Evolutionary conservation across 2,888 invertebrate species (phyloP), one percentile per base, ranked within the genome.

Genomic region (Pheosia gnoma): DNA sequence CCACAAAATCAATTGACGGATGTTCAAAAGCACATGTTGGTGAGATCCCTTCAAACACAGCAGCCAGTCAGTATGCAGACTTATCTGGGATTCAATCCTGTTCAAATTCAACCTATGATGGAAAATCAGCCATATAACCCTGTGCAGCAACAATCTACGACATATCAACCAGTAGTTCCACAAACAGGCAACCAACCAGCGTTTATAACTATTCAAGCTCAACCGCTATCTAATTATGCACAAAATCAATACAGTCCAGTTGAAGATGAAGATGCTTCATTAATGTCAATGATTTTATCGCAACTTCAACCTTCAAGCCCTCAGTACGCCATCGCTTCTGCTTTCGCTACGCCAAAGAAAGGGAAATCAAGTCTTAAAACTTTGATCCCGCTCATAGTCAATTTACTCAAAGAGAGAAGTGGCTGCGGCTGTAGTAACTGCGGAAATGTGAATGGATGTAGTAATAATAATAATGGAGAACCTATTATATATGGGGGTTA

Each of bases 301-400:
- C 76, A 81, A 67, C 59, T 79, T 25, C 75, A 68, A 56, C 60
- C 61, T 38, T 43, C 62, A 5, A 65, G 66, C 10, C 59, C 67
- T 39, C 72, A 71, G 37, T 71, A 67, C 59, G 57, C 61, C 59
- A 59, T 72, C 67, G 56, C 66, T 70, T 60, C 70, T 63, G 45
- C 70, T 62, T 58, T 71, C 70, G 62, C 58, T 61, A 36, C 73
- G 62, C 62, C 76, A 60, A 68, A 75, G 62, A 60, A 68, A 62
- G 68, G 71, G 57, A 80, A 86, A 76, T 82, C 84, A 1, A 85
- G 68, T 68, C 78, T 90, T 39, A 90, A 90, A 73, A 62, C 83
- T 36, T 68, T 93, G 38, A 75, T 92, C 3, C 91, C 93, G 0
- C 72, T 92, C n/a, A 80, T 93, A 67, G 71, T 91, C 10, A 85